A percentile compares a stretch with the other conserved stretches of the same genome.
Conservation (phyloP, 2,113 vertebrate genomes). For the Colinus virginianus region DNA sequence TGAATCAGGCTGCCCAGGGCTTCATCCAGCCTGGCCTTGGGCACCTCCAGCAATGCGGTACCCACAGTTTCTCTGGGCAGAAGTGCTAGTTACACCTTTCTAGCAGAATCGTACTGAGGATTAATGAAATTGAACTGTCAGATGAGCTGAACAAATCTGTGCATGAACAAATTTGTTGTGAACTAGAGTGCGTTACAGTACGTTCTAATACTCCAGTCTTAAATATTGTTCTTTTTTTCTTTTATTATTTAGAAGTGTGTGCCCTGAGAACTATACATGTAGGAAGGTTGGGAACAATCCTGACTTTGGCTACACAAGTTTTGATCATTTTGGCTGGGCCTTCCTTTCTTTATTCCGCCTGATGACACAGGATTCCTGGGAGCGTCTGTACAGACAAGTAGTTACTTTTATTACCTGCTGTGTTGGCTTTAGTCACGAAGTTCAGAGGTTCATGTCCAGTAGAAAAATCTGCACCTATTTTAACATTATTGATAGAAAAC, state of each 20-base stretch:
- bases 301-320: slow-evolving; percentile 94
- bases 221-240: background rate
- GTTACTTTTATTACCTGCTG: background rate
- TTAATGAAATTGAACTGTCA: background rate
- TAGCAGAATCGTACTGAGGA: background rate
- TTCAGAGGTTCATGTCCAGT: background rate
- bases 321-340: slow-evolving; percentile 94
- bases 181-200: background rate
- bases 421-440: background rate
- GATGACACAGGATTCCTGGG: slow-evolving; percentile 97
- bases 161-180: background rate
- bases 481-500: background rate
- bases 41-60: too few relatives aligned
- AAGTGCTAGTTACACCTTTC: too few relatives aligned
- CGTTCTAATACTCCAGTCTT: background rate
- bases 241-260: slow-evolving; percentile 62
- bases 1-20: too few relatives aligned
- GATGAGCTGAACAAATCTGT: background rate
- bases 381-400: slow-evolving; percentile 95
- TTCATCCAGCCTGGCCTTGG: too few relatives aligned
- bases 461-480: background rate
- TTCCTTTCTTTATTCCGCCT: slow-evolving; percentile 93
- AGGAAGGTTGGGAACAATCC: slow-evolving; percentile 82
- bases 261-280: slow-evolving; percentile 85
- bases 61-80: too few relatives aligned